Evolutionary conservation across 2,888 invertebrate species (phyloP).

Genomic region (Meliscaeva auricollis): DNA sequence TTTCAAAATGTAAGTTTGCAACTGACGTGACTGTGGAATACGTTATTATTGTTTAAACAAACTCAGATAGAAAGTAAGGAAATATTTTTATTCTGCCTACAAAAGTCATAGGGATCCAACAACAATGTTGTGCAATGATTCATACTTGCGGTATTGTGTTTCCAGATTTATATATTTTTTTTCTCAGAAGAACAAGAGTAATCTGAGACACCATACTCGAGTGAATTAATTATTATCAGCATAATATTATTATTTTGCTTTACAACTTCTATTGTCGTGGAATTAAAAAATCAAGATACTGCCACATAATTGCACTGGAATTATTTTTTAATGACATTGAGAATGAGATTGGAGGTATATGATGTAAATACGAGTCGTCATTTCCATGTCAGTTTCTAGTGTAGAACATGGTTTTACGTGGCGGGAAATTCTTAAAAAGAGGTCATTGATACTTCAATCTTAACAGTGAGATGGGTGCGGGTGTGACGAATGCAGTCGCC

Average conservation of each 20-base stretch:
- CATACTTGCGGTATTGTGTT: constrained; percentile 51
- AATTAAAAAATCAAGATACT: constrained; percentile 25
- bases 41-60: constrained; percentile 1
- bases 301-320: constrained; percentile 45
- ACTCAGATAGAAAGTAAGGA: neutral
- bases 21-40: constrained; percentile 35
- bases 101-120: constrained; percentile 4
- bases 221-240: constrained; percentile 47
- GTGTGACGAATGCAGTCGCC: neutral
- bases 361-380: constrained; percentile 18
- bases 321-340: constrained; percentile 54
- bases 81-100: neutral
- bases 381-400: constrained; percentile 28
- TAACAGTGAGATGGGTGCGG: constrained; percentile 31
- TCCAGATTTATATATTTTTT: constrained; percentile 47
- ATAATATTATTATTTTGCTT: constrained; percentile 20
- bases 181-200: constrained; percentile 52
- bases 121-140: constrained; percentile 48
- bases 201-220: constrained; percentile 40
- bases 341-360: constrained; percentile 39
- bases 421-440: constrained; percentile 44
- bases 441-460: constrained; percentile 59
- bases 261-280: constrained; percentile 13
- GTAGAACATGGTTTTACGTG: constrained; percentile 8
- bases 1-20: constrained; percentile 63